phyloP scores from a whole-genome alignment of 2,797 vertebrate species.

The Gobio occitaniae region DNA sequence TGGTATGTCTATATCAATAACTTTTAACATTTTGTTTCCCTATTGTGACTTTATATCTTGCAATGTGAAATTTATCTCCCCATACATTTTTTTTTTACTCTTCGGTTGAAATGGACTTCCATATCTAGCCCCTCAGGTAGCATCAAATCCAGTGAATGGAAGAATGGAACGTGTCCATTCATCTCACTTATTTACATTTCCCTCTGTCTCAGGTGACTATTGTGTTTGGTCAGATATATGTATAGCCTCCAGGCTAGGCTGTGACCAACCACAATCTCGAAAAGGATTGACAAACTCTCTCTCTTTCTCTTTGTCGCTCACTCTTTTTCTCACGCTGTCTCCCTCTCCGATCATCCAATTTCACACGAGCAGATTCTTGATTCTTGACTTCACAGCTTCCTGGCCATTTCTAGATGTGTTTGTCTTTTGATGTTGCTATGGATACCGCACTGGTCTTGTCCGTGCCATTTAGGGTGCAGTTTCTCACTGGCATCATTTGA shows the following conservation, averaged over 20 bases:
- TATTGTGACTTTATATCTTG: neutral
- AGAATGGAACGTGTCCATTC: conserved; percentile 1
- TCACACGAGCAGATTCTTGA: conserved; percentile 8
- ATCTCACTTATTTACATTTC: neutral
- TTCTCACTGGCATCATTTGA: conserved; percentile 7
- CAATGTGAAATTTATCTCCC: neutral
- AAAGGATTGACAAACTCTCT: neutral
- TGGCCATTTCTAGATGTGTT: conserved; percentile 30
- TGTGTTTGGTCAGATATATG: conserved; percentile 9
- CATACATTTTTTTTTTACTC: neutral
- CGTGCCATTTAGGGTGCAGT: conserved; percentile 4
- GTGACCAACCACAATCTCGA: neutral
- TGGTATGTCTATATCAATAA: neutral
- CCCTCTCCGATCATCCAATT: conserved; percentile 14
- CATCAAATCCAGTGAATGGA: neutral
- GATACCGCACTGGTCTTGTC: conserved; percentile 17
- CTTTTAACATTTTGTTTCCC: neutral
- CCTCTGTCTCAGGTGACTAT: neutral
- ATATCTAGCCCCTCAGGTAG: neutral
- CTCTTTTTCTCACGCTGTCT: neutral
- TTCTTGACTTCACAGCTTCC: conserved; percentile 31
- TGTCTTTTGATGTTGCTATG: conserved; percentile 47
- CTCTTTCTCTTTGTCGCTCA: neutral
- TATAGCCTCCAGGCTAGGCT: conserved; percentile 26
- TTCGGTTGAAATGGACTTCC: neutral